phyloP scores from a whole-genome alignment of 1,140 invertebrate genomes.

The Nebria ingens region DNA sequence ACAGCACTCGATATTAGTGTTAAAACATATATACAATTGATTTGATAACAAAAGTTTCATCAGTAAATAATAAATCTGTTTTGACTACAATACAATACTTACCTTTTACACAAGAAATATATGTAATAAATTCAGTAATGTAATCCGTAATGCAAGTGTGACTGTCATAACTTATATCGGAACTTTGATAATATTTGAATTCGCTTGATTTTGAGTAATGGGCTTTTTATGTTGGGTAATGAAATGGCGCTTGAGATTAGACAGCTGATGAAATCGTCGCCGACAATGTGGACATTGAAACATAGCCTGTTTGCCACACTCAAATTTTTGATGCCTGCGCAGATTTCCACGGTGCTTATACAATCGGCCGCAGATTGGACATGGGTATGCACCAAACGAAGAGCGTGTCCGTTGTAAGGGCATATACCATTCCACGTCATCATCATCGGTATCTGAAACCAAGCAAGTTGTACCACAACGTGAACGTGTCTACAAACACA shows the following conservation, averaged over 20 bases:
- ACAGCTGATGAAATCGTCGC: conserved; percentile 38
- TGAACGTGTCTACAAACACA: background rate
- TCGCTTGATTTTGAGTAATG: no score
- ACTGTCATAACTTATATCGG: no score
- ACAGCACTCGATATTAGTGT: no score
- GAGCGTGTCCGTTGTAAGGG: conserved; percentile 4
- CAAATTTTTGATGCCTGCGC: conserved; percentile 35
- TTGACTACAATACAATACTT: no score
- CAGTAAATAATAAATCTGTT: no score
- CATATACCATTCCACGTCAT: background rate
- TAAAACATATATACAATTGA: no score
- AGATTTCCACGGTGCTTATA: conserved; percentile 43
- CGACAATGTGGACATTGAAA: conserved; percentile 37
- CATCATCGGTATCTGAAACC: background rate
- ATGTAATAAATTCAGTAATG: no score
- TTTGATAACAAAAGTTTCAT: no score
- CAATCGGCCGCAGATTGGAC: conserved; percentile 32
- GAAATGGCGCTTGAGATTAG: conserved; percentile 37
- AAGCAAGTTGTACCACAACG: background rate
- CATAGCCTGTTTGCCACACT: conserved; percentile 37
- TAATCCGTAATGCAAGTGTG: no score
- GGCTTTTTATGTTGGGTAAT: conserved; percentile 23
- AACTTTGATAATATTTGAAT: no score
- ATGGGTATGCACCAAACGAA: conserved; percentile 33
- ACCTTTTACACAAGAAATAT: no score